Base-by-base conservation (phyloP, 2,888 invertebrate genomes). In the Linnaemya tessellans region DNA sequence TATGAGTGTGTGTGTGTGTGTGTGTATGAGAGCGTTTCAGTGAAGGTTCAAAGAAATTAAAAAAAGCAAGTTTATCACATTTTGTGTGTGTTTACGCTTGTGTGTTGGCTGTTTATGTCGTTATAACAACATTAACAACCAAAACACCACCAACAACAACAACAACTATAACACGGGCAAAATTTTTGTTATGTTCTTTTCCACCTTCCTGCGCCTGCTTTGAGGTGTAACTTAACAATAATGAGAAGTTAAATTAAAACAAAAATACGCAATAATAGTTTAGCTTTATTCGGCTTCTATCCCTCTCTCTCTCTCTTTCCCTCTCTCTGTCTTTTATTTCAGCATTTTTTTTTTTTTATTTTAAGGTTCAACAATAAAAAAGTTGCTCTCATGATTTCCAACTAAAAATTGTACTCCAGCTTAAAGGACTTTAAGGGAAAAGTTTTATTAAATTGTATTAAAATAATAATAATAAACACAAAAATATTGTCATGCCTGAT, bases 221-320 rank as follows among this genome's bases (percentile, higher is more conserved):
- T 60, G 20, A 41, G 67, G 60, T 73, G 43, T 75, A 71, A 64
- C 30, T 70, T 70, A 13, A 46, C 58, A 77, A 54, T 58, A 35
- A 84, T 68, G 68, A 79, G 70, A 79, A 68, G 70, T 74, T 70
- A 74, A 84, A 79, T 79, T 64, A 80, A 84, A 70, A 73, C 58
- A 0, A 41, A 43, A 15, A 60, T 62, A 58, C 43, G 73, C 54
- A 62, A 78, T 74, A 83, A 60, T 60, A 25, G 9, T 22, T 60
- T 71, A 8, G 5, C 35, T 62, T 84, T 56, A 35, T 49, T 20
- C 1, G 30, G 46, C 1, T 22, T 38, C 5, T 64, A 30, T 18
- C 30, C 5, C 30, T 30, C 30, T 30, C 5, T 30, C 1, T 51
- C 18, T 15, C n/a, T 46, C 30, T 65, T n/a, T 30, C 30, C 1